Conservation (phyloP, 1,140 invertebrate genomes). For the Littorina saxatilis region DNA sequence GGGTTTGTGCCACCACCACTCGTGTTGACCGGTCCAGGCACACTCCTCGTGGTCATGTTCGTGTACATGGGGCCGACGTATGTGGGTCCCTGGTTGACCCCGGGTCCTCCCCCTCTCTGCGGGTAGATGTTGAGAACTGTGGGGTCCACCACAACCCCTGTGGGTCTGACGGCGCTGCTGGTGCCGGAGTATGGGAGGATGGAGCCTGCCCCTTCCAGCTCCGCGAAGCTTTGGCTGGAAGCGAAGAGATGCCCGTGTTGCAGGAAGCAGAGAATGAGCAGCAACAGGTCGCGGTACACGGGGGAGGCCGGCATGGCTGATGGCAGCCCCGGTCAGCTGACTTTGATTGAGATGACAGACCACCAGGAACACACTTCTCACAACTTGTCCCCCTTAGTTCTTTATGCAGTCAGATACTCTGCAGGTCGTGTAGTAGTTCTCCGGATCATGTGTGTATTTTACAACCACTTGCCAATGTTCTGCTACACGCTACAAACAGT, state of each 20-base stretch:
- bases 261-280: background rate
- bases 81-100: background rate
- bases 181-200: conserved; percentile 14
- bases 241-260: background rate
- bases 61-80: background rate
- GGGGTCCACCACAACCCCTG: background rate
- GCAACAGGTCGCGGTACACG: too few relatives aligned
- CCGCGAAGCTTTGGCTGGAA: background rate
- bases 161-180: background rate
- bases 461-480: too few relatives aligned
- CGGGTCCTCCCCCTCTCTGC: background rate
- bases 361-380: background rate
- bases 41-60: background rate
- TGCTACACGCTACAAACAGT: too few relatives aligned
- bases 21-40: background rate
- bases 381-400: too few relatives aligned
- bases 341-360: background rate
- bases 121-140: background rate
- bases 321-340: background rate
- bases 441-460: too few relatives aligned
- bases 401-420: too few relatives aligned
- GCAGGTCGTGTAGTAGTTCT: too few relatives aligned
- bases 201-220: background rate
- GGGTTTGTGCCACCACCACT: background rate
- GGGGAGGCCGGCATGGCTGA: background rate